Evolutionary conservation across 2,888 invertebrate species (phyloP), one percentile per base, ranked within the genome.

Genomic region (Trilocha varians): DNA sequence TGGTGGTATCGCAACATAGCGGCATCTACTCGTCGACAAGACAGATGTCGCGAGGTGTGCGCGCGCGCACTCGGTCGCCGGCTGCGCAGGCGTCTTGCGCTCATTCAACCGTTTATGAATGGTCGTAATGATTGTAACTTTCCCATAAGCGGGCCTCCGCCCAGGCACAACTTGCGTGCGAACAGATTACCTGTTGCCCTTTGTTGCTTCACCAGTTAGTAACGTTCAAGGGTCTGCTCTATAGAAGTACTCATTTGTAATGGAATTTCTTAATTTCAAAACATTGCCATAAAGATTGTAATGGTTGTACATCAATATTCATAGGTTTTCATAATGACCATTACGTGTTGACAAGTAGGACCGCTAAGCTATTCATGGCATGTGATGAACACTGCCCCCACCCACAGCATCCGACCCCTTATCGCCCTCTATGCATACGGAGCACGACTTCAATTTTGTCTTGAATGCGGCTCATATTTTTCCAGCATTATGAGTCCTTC

Each of bases 81-180:
- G 66, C 66, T 59, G 70, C 70, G 69, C 71, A 57, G 62, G 69
- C 59, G 73, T 70, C 70, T 71, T 72, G 74, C 68, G 73, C 75
- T 76, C 80, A 79, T 82, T 84, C 78, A 82, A 75, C 71, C 78
- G 74, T 73, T 76, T 69, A 79, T 80, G 80, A 82, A 83, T 82
- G 83, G 73, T 72, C 59, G 76, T 77, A 76, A 77, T 68, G 69
- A 70, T 77, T 65, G 77, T 71, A 71, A 73, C 78, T 79, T 82
- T 82, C 80, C 77, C 78, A 78, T 78, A 72, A 71, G 65, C 66
- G 70, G 77, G 69, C 77, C 61, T 57, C 70, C 69, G 70, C 69
- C 65, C 65, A 68, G 52, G 60, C 62, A 63, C 58, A 53, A 58
- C 59, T 67, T 59, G 63, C 59, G 62, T 60, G 59, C 50, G 52